These are phyloP conservation scores for Cromileptes altivelis DNA, from an alignment of 2,113 vertebrate species.

Conservation along the genomic window DNA sequence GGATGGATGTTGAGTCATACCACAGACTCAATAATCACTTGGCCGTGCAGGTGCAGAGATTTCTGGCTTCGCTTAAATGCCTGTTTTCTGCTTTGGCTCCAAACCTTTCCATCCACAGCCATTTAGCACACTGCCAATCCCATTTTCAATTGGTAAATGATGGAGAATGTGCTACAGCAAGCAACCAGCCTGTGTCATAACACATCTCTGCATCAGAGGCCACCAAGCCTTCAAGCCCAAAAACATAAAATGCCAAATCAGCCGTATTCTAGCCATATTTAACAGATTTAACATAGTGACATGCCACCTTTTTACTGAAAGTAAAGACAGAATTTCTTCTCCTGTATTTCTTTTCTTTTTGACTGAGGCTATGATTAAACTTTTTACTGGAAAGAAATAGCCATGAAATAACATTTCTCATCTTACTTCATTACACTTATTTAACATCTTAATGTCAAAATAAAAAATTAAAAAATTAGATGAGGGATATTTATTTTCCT, in stretches of 20 bases:
- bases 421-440: background rate
- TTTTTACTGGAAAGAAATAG: background rate
- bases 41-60: constrained; percentile 10
- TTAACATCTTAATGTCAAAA: background rate
- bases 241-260: background rate
- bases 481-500: too few relatives aligned
- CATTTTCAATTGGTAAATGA: constrained; percentile 33
- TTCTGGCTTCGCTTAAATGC: constrained; percentile 14
- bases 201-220: background rate
- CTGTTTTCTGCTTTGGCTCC: constrained; percentile 1
- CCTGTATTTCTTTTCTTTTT: background rate
- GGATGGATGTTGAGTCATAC: constrained; percentile 2
- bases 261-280: background rate
- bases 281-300: background rate
- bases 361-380: background rate
- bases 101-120: constrained; percentile 10
- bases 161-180: constrained; percentile 4
- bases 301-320: background rate
- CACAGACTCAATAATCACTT: constrained; percentile 18
- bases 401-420: background rate
- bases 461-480: too few relatives aligned
- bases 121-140: constrained; percentile 23
- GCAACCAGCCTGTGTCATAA: background rate
- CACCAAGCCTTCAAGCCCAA: background rate
- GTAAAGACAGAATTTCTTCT: background rate